Conservation (phyloP, 1,140 invertebrate genomes). For the Apocrypta bakeri region DNA sequence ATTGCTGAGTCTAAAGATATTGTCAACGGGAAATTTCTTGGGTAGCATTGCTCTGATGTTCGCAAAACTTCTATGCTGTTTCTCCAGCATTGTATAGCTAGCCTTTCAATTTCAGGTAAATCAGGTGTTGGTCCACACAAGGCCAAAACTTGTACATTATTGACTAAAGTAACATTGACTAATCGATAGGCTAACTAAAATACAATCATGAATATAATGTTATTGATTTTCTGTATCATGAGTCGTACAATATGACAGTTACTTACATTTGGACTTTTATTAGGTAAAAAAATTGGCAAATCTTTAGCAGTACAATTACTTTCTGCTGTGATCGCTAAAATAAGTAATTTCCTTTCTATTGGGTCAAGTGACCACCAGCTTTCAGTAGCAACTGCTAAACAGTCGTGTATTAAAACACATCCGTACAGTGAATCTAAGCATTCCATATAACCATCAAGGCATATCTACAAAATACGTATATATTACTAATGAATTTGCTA, state of each 20-base stretch:
- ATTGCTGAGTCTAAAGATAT: slow-evolving; percentile 79
- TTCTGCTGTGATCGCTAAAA: slow-evolving; percentile 79
- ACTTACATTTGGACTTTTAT: slow-evolving; percentile 87
- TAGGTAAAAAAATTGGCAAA: slow-evolving; percentile 86
- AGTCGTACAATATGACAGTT: background rate
- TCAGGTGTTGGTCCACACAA: slow-evolving; percentile 86
- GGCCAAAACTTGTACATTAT: slow-evolving; percentile 83
- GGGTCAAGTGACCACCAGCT: slow-evolving; percentile 85
- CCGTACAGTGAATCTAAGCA: slow-evolving; percentile 85
- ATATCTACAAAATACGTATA: slow-evolving; percentile 76
- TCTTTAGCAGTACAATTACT: slow-evolving; percentile 81
- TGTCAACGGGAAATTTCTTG: slow-evolving; percentile 79
- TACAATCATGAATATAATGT: slow-evolving; percentile 38
- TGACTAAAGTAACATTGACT: slow-evolving; percentile 83
- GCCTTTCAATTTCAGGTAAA: slow-evolving; percentile 82
- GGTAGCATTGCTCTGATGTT: slow-evolving; percentile 77
- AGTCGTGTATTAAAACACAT: slow-evolving; percentile 84
- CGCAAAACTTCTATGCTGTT: slow-evolving; percentile 80
- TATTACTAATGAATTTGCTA: slow-evolving; percentile 50
- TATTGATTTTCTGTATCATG: too few species aligned
- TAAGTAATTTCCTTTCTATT: slow-evolving; percentile 84
- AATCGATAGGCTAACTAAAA: slow-evolving; percentile 86
- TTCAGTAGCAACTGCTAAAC: slow-evolving; percentile 84
- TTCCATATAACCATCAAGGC: slow-evolving; percentile 85
- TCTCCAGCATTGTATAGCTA: slow-evolving; percentile 84